Base-by-base conservation (phyloP, 2,113 vertebrate genomes). In the Myiopsitta monachus region DNA sequence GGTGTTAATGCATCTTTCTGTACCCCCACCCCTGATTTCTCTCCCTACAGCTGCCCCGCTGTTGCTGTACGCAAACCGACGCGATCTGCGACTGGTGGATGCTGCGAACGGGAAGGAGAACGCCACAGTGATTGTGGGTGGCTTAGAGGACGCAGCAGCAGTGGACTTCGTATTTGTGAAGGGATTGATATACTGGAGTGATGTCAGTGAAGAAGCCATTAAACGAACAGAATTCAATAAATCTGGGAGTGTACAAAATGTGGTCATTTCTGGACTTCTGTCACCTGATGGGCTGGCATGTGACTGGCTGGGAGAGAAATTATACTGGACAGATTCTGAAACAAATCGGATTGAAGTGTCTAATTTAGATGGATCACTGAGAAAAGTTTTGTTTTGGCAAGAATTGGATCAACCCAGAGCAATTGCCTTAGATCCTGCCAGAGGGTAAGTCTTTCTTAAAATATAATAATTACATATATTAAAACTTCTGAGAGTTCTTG, bases 261-360 rank as follows among this genome's bases (percentile, higher is more conserved):
- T 98, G 62, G 98, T 99, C 14, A 92, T 99, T 46, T 99, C 98
- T 24, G 99, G 99, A 16, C 98, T 99, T 90, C 97, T 98, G 82
- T 99, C 99, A 9, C 99, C 99, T 1, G 99, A 99, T 46, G 99
- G 99, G 28, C 97, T 99, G 96, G 99, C 99, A 14, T 99, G 99
- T 28, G 99, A 99, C 97, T 99, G 99, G 99, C 94, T 99, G 73
- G 99, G 99, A 61, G 98, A 98, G 80, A 99, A 99, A 96, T 96
- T 99, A 8, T 99, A 99, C 96, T 99, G 99, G 99, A 99, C 99
- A 1, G 99, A 99, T 98, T 99, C 99, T 0, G 99, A 99, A 92
- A 99, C 99, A 62, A 99, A 99, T 94, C 98, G 99, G 24, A 99
- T 99, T 28, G 99, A 99, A 97, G 99, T 99, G 95, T 98, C 99